phyloP scores from a whole-genome alignment of 2,888 invertebrate species.

The Scaptomyza tumidula region DNA sequence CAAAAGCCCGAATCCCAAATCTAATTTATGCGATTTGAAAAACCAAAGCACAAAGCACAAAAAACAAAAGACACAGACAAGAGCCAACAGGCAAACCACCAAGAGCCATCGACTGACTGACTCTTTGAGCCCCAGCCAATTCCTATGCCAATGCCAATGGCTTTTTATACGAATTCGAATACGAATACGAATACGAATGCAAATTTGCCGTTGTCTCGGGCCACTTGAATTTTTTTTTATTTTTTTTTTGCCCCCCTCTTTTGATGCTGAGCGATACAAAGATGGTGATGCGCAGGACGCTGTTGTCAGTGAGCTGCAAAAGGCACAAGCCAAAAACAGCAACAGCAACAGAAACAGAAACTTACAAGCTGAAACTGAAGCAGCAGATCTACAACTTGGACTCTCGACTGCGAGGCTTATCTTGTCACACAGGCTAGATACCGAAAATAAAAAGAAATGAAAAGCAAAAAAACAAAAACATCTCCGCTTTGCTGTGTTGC shows the following conservation, averaged over 20 bases:
- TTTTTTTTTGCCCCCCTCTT: slow-evolving; percentile 34
- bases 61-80: slow-evolving; percentile 9
- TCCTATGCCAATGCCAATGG: slow-evolving; percentile 55
- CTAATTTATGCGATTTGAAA: slow-evolving; percentile 65
- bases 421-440: slow-evolving; percentile 64
- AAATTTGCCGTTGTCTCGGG: slow-evolving; percentile 58
- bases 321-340: slow-evolving; percentile 2
- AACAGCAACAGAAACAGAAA: slow-evolving; percentile 36
- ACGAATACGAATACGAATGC: slow-evolving; percentile 44
- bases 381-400: slow-evolving; percentile 20
- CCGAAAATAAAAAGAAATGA: background rate
- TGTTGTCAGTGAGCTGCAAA: slow-evolving; percentile 48
- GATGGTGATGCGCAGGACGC: slow-evolving; percentile 63
- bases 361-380: slow-evolving; percentile 33
- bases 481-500: slow-evolving; percentile 16
- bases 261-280: slow-evolving; percentile 28
- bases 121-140: slow-evolving; percentile 6
- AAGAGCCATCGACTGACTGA: slow-evolving; percentile 14
- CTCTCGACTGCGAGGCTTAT: slow-evolving; percentile 57
- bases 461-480: background rate
- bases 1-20: slow-evolving; percentile 58
- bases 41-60: slow-evolving; percentile 30
- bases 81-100: slow-evolving; percentile 3
- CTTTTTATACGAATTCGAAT: slow-evolving; percentile 30
- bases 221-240: slow-evolving; percentile 60